phyloP scores from a whole-genome alignment of 2,888 invertebrate species.

The Drosophila mimetica region DNA sequence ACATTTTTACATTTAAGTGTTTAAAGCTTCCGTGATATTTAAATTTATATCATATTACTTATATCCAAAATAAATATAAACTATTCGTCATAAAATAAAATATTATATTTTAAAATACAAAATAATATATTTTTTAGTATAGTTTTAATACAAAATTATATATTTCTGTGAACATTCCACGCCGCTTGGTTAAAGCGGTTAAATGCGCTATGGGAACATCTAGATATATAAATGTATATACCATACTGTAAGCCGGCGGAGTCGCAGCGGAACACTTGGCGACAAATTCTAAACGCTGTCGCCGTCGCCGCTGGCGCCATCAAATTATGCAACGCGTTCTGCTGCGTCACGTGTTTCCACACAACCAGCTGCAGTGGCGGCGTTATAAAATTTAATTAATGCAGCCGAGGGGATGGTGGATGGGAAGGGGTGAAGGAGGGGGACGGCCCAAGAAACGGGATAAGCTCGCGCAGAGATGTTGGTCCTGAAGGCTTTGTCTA shows the following conservation, averaged over 20 bases:
- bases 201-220: background rate
- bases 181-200: background rate
- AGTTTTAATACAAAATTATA: no score
- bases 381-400: constrained; percentile 76
- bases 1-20: no score
- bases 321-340: constrained; percentile 67
- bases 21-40: no score
- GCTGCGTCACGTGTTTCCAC: constrained; percentile 23
- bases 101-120: no score
- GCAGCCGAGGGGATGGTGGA: constrained; percentile 43
- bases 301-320: constrained; percentile 24
- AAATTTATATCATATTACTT: no score
- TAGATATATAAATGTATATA: background rate
- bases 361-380: constrained; percentile 34
- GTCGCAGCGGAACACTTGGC: constrained; percentile 31
- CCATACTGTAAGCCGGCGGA: background rate
- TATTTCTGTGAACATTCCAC: no score
- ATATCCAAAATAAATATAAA: no score
- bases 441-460: constrained; percentile 32
- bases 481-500: constrained; percentile 41
- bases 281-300: constrained; percentile 56
- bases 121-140: no score
- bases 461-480: constrained; percentile 33
- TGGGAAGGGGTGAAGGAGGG: background rate
- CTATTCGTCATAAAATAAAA: no score